Percentiles rank a stretch among this genome's conserved stretches.
These are phyloP conservation scores for Dunckerocampus dactyliophorus DNA, from an alignment of 2,113 vertebrate species.

Conservation along the genomic window DNA sequence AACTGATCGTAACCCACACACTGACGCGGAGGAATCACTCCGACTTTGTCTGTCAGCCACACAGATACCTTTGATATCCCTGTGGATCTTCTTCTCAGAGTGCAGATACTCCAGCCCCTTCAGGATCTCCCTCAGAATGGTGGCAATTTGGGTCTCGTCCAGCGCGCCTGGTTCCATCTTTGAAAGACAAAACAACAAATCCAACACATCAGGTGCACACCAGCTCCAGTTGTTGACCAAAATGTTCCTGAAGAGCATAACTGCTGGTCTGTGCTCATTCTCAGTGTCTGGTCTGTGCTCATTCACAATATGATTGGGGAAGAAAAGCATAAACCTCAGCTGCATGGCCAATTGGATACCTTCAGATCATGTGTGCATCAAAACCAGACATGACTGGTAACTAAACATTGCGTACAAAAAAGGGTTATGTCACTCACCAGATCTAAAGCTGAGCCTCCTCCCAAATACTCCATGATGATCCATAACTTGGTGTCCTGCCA, in stretches of 20 bases:
- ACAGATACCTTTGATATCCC: constrained; percentile 75
- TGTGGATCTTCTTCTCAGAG: constrained; percentile 79
- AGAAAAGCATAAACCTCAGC: neutral
- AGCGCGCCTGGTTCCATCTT: constrained; percentile 75
- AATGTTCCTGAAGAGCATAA: no score
- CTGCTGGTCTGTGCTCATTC: no score
- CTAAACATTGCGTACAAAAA: neutral
- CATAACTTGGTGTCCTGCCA: constrained; percentile 90
- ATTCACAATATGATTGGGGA: neutral
- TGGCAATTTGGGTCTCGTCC: constrained; percentile 78
- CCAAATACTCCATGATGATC: constrained; percentile 98
- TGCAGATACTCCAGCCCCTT: constrained; percentile 78
- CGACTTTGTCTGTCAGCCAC: no score
- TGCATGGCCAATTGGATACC: neutral
- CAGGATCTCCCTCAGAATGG: constrained; percentile 75
- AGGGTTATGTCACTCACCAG: constrained; percentile 80
- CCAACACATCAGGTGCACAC: neutral
- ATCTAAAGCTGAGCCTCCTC: constrained; percentile 91
- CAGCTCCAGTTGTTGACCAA: no score
- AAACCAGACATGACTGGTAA: neutral
- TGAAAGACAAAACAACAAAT: neutral
- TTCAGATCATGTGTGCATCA: neutral
- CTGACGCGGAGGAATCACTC: no score
- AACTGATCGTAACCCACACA: no score
- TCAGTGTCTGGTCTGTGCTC: no score